A percentile compares a stretch with the other conserved stretches of the same genome.
These are phyloP conservation scores for Antennarius maculatus DNA, from an alignment of 2,797 vertebrate species.

Conservation along the genomic window DNA sequence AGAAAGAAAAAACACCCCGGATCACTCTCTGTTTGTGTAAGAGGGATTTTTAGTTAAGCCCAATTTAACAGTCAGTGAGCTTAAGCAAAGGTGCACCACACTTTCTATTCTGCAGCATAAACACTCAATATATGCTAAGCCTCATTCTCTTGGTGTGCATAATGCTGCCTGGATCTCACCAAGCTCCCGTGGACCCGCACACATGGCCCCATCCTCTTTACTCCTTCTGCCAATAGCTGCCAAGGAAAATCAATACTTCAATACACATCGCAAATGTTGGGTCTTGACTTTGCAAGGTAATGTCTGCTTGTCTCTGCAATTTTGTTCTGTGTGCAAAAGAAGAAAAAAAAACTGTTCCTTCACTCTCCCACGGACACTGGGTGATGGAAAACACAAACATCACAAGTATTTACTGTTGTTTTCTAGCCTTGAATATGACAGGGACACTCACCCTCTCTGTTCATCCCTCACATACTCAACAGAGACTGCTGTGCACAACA, in stretches of 20 bases:
- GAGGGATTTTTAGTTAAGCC: slow-evolving; percentile 80
- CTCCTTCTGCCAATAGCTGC: slow-evolving; percentile 80
- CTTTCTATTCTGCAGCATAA: slow-evolving; percentile 82
- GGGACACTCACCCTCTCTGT: slow-evolving; percentile 21
- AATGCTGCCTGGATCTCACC: slow-evolving; percentile 76
- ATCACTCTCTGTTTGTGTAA: slow-evolving; percentile 74
- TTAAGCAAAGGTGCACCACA: slow-evolving; percentile 80
- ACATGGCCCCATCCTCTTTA: slow-evolving; percentile 68
- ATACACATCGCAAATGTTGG: slow-evolving; percentile 82
- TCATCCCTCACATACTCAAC: slow-evolving; percentile 34
- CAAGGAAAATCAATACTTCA: slow-evolving; percentile 82
- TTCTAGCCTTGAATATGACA: slow-evolving; percentile 53
- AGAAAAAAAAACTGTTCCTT: slow-evolving; percentile 28
- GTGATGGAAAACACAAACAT: slow-evolving; percentile 53
- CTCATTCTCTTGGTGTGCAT: slow-evolving; percentile 81
- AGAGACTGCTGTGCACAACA: slow-evolving; percentile 17
- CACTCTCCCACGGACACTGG: slow-evolving; percentile 50
- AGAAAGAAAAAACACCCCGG: slow-evolving; percentile 23
- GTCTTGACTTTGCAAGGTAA: slow-evolving; percentile 82
- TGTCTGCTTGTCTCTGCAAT: slow-evolving; percentile 81
- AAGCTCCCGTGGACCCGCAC: slow-evolving; percentile 66
- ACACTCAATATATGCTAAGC: slow-evolving; percentile 85
- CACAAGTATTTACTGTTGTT: slow-evolving; percentile 33
- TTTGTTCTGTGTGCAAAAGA: slow-evolving; percentile 54
- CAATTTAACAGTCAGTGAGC: slow-evolving; percentile 80